Conservation (phyloP, 2,113 vertebrate genomes). For the Nibea coibor region DNA sequence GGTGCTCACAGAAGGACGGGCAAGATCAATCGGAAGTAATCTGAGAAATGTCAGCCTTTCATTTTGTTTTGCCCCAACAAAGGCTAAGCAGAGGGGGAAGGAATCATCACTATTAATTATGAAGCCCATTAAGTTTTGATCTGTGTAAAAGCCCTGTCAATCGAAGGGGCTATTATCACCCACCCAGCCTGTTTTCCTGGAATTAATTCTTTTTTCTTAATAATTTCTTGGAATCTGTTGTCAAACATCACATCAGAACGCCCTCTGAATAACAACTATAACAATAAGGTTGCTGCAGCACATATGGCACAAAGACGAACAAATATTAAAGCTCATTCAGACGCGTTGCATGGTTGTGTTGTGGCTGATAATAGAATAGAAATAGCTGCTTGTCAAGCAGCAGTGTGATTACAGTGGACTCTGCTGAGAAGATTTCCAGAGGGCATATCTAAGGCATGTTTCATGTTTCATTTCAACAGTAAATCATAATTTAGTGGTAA, state of each 20-base stretch:
- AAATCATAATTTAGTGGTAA: slow-evolving; percentile 68
- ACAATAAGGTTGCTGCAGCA: slow-evolving; percentile 58
- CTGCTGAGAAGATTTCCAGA: slow-evolving; percentile 47
- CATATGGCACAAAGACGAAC: slow-evolving; percentile 61
- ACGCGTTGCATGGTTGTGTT: slow-evolving; percentile 59
- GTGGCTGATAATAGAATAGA: slow-evolving; percentile 63
- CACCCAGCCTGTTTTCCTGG: slow-evolving; percentile 58
- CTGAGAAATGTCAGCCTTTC: slow-evolving; percentile 79
- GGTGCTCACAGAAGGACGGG: slow-evolving; percentile 63
- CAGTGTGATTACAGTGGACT: slow-evolving; percentile 52
- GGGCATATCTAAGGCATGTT: slow-evolving; percentile 59
- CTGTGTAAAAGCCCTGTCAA: slow-evolving; percentile 63
- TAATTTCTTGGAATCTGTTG: slow-evolving; percentile 58
- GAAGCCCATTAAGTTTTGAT: slow-evolving; percentile 77
- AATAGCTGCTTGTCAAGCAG: slow-evolving; percentile 64
- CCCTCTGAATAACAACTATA: slow-evolving; percentile 56
- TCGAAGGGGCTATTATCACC: slow-evolving; percentile 66
- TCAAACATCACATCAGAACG: slow-evolving; percentile 47
- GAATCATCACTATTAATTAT: slow-evolving; percentile 79
- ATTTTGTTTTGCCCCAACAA: slow-evolving; percentile 68
- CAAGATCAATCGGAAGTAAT: slow-evolving; percentile 78
- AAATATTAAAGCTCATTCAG: slow-evolving; percentile 60
- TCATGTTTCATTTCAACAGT: slow-evolving; percentile 58
- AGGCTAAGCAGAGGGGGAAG: slow-evolving; percentile 65
- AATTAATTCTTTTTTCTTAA: slow-evolving; percentile 42